Evolutionary conservation across 1,140 invertebrate genomes (phyloP), one percentile per base, ranked within the genome.

Genomic region (Zophobas atratus): DNA sequence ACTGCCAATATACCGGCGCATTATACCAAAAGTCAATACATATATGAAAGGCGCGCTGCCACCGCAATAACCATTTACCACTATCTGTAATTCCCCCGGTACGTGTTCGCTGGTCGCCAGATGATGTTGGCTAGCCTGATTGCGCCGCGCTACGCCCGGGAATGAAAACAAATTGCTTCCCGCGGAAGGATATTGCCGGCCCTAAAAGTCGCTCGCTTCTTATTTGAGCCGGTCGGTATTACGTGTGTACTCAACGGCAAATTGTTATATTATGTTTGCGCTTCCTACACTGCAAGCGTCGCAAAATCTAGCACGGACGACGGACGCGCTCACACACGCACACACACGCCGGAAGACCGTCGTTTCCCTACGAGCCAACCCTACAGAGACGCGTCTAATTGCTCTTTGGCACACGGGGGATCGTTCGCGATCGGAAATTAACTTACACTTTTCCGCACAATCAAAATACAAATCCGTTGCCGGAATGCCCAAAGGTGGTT

Each of bases 91-190:
- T 84, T 84, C 83, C 82, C 82, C 80, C 81, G 81, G 79, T 78
- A 77, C 77, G 76, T 81, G 79, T 83, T 81, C 77, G 77, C 72
- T 76, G 82, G 78, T 79, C 78, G 76, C 76, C 73, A 82, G 79
- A 81, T 80, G 81, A 83, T 81, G 82, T 82, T 80, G 81, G 81
- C 76, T 77, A 77, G 82, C 77, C 82, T 84, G 82, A 84, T 84
- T 84, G 84, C 81, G 70, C 75, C 75, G 48, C 76, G 49, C 78
- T 77, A 81, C 79, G 38, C 73, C 51, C 73, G 60, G 81, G 77
- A 84, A 85, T 85, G 84, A 84, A 84, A 85, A 85, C 81, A 80
- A 84, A 85, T 85, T 83, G 82, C 80, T 79, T 82, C 82, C 79
- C 75, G 79, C 81, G 80, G 81, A 83, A 83, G 83, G 81, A 83